A percentile compares a stretch with the other conserved stretches of the same genome.
Evolutionary conservation across 2,113 vertebrate species (phyloP).

Genomic region (Chlorocebus sabaeus): DNA sequence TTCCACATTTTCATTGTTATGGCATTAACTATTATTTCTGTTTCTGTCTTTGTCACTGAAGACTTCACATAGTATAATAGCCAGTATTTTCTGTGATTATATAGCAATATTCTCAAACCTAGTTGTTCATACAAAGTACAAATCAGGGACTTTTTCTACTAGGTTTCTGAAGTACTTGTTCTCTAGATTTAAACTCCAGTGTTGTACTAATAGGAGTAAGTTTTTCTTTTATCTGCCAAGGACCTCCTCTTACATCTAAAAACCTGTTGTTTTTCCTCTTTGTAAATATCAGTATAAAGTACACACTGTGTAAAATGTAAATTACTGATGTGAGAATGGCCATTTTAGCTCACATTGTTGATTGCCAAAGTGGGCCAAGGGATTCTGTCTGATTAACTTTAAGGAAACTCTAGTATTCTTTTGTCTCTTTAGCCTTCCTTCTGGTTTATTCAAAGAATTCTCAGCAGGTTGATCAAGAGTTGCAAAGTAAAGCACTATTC

Average conservation of each 20-base stretch:
- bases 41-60: neutral
- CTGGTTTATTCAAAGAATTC: neutral
- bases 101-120: neutral
- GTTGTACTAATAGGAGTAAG: conserved; percentile 22
- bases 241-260: neutral
- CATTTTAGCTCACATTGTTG: neutral
- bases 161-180: neutral
- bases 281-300: conserved; percentile 25
- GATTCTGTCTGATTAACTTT: conserved; percentile 6
- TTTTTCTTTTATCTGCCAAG: conserved; percentile 51
- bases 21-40: neutral
- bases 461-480: neutral
- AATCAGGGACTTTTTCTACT: neutral
- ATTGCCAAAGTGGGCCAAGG: neutral
- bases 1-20: neutral
- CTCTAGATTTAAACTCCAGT: conserved; percentile 10
- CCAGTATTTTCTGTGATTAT: conserved; percentile 14
- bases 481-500: neutral
- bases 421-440: neutral
- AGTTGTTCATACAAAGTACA: neutral
- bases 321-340: neutral
- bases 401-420: neutral
- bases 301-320: neutral
- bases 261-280: conserved; percentile 12
- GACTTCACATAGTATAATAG: neutral